A percentile compares a stretch with the other conserved stretches of the same genome.
phyloP scores from a whole-genome alignment of 2,113 vertebrate genomes.

The Entomyzon cyanotis region DNA sequence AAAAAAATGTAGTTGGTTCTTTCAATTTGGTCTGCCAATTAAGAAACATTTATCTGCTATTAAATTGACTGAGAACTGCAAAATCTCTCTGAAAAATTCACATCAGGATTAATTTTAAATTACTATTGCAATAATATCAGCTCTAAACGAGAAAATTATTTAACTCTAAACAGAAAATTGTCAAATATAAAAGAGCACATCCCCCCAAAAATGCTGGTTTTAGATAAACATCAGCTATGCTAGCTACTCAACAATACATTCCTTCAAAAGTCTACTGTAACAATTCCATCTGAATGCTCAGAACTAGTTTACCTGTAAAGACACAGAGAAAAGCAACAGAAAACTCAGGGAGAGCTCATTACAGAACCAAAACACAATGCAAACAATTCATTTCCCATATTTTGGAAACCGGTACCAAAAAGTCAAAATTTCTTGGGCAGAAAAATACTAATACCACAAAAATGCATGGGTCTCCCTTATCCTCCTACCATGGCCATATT shows the following conservation, averaged over 20 bases:
- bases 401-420: background rate
- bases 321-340: constrained; percentile 5
- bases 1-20: background rate
- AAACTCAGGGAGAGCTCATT: constrained; percentile 3
- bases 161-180: background rate
- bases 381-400: constrained; percentile 8
- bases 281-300: background rate
- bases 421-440: background rate
- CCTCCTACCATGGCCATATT: background rate
- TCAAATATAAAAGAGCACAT: background rate
- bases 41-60: constrained; percentile 6
- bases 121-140: background rate
- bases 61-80: background rate
- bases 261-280: background rate
- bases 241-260: background rate
- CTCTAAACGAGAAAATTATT: background rate
- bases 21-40: constrained; percentile 10
- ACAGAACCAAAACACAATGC: background rate
- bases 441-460: background rate
- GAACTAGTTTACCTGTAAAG: constrained; percentile 25
- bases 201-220: background rate
- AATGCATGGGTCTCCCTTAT: constrained; percentile 6
- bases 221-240: background rate
- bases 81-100: constrained; percentile 25
- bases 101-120: background rate